Percentiles rank a stretch among this genome's conserved stretches.
phyloP scores from a whole-genome alignment of 2,888 invertebrate genomes.

The Glaucopsyche alexis region DNA sequence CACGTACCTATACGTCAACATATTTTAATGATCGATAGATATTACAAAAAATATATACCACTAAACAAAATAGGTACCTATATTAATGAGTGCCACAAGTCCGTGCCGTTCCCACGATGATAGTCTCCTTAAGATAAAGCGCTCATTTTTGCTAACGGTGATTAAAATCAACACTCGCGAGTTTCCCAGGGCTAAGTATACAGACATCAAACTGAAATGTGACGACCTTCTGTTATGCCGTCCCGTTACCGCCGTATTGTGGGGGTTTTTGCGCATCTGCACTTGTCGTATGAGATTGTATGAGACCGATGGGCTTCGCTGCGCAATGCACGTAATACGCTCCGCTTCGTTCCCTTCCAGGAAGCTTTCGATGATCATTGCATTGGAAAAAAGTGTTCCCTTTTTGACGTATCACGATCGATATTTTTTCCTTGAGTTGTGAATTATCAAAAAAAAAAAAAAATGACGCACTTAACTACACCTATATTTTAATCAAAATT shows the following conservation, averaged over 20 bases:
- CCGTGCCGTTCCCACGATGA: constrained; percentile 30
- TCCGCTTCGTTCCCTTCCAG: constrained; percentile 54
- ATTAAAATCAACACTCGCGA: constrained; percentile 30
- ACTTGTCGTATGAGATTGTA: constrained; percentile 63
- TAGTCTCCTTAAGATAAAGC: constrained; percentile 31
- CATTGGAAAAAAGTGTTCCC: constrained; percentile 27
- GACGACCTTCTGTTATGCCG: constrained; percentile 47
- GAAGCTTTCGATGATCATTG: constrained; percentile 39
- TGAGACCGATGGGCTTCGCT: constrained; percentile 69
- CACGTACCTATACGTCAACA: neutral
- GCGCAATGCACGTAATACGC: constrained; percentile 65
- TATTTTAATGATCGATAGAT: neutral
- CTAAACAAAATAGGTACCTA: neutral
- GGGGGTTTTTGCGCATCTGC: constrained; percentile 63
- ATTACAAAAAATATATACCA: neutral
- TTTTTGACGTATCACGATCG: neutral
- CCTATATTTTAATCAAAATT: too few species aligned
- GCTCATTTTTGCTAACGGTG: constrained; percentile 31
- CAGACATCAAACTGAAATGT: constrained; percentile 47
- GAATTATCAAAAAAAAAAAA: neutral
- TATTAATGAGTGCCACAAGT: constrained; percentile 14
- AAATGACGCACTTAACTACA: too few species aligned
- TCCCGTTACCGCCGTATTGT: constrained; percentile 57
- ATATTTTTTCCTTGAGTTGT: neutral
- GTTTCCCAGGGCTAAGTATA: constrained; percentile 33